phyloP scores from a whole-genome alignment of 2,797 vertebrate genomes.

The Taeniopygia guttata region DNA sequence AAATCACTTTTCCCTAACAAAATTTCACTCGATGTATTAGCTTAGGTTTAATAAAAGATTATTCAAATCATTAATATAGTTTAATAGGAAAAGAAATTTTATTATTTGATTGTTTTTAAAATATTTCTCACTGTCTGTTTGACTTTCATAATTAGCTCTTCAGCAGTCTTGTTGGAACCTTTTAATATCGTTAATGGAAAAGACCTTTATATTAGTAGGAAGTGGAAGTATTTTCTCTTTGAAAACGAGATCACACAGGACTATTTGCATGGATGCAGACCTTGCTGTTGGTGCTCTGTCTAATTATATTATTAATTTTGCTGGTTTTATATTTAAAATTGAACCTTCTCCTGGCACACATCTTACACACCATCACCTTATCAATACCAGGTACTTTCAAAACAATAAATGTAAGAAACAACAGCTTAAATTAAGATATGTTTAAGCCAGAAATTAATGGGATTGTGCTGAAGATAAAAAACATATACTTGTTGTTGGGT shows the following conservation, averaged over 20 bases:
- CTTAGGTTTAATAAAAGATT: not conserved
- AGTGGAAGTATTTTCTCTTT: not conserved
- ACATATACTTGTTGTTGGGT: fast-evolving
- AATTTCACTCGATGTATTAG: not conserved
- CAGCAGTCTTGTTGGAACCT: not conserved
- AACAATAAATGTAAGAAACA: not conserved
- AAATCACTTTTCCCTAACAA: not conserved
- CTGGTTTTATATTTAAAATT: not conserved
- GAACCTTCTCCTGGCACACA: not conserved
- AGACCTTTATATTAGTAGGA: not conserved
- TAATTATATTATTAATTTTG: not conserved
- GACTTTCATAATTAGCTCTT: not conserved
- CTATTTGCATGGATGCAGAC: not conserved
- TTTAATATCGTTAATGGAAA: not conserved
- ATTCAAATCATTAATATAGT: not conserved
- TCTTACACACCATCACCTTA: not conserved
- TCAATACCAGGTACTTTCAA: not conserved
- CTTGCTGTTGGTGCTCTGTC: not conserved
- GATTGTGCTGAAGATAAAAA: not conserved
- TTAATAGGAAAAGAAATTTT: not conserved
- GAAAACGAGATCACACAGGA: fast-evolving
- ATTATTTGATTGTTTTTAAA: not conserved
- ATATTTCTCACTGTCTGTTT: not conserved
- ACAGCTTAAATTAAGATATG: not conserved
- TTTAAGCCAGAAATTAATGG: not conserved